These are phyloP conservation scores for Epizoanthus ramosus DNA, from an alignment of 92 coral and sea anemone species.

Conservation along the genomic window DNA sequence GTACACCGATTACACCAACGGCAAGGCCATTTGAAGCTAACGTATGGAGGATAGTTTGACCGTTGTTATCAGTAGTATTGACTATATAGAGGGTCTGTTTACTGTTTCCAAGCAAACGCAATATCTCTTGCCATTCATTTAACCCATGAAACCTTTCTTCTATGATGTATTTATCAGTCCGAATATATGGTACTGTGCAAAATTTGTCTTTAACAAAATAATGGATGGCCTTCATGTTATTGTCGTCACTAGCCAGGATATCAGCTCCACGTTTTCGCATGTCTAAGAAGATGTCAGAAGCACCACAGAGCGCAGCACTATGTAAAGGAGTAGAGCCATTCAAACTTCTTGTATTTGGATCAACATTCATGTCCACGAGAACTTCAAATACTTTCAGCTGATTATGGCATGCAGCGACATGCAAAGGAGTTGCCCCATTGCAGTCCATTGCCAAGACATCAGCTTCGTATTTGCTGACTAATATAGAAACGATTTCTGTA, in stretches of 20 bases:
- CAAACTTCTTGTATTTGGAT: slow-evolving; percentile 14
- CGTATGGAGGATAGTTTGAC: background rate
- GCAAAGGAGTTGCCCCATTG: slow-evolving; percentile 43
- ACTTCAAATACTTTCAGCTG: background rate
- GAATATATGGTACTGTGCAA: background rate
- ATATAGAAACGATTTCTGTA: background rate
- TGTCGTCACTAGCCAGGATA: background rate
- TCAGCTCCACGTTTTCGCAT: slow-evolving; percentile 28
- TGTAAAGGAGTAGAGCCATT: slow-evolving; percentile 60
- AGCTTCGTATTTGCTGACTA: background rate
- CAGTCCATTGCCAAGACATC: background rate
- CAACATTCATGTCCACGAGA: slow-evolving; percentile 4
- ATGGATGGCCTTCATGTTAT: slow-evolving; percentile 43
- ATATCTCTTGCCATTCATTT: background rate
- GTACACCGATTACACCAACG: background rate
- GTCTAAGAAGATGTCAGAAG: slow-evolving; percentile 6
- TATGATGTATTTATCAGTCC: background rate
- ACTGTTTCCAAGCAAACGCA: background rate
- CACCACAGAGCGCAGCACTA: slow-evolving; percentile 51
- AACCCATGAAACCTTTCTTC: background rate
- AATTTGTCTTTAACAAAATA: slow-evolving; percentile 27
- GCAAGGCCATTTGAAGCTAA: background rate
- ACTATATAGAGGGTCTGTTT: background rate
- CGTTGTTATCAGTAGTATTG: background rate
- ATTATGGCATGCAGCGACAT: slow-evolving; percentile 46